A percentile compares a stretch with the other conserved stretches of the same genome.
Evolutionary conservation across 1,140 invertebrate species (phyloP).

Genomic region (Cataglyphis hispanica): DNA sequence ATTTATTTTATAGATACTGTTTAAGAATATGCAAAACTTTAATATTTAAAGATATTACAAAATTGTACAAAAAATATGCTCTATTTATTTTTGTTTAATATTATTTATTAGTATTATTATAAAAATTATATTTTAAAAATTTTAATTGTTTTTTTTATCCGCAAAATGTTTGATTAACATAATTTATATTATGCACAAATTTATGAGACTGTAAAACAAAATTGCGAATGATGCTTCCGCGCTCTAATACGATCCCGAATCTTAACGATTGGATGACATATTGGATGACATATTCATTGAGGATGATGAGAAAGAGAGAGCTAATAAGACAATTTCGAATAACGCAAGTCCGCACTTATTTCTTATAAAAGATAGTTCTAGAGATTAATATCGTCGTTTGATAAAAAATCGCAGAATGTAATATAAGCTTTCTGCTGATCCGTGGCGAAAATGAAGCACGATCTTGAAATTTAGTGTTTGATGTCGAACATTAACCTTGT

Average conservation of each 20-base stretch:
- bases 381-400: conserved; percentile 7
- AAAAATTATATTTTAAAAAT: not conserved
- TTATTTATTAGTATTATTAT: too few relatives aligned
- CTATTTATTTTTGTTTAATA: not conserved
- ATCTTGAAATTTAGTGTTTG: not conserved
- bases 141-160: not conserved
- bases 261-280: not conserved
- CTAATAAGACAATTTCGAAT: not conserved
- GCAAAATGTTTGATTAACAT: not conserved
- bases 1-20: not conserved
- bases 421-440: conserved; percentile 23
- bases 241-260: not conserved
- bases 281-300: not conserved
- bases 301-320: not conserved
- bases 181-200: not conserved
- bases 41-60: not conserved
- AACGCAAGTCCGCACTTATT: not conserved
- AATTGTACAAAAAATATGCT: not conserved
- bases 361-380: not conserved
- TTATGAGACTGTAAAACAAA: not conserved
- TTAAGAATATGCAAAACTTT: not conserved
- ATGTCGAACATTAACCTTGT: conserved; percentile 5
- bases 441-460: conserved; percentile 2
- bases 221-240: not conserved
- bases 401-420: conserved; percentile 22